Evolutionary conservation across 1,140 invertebrate genomes (phyloP).

Genomic region (Brachionus rubens): DNA sequence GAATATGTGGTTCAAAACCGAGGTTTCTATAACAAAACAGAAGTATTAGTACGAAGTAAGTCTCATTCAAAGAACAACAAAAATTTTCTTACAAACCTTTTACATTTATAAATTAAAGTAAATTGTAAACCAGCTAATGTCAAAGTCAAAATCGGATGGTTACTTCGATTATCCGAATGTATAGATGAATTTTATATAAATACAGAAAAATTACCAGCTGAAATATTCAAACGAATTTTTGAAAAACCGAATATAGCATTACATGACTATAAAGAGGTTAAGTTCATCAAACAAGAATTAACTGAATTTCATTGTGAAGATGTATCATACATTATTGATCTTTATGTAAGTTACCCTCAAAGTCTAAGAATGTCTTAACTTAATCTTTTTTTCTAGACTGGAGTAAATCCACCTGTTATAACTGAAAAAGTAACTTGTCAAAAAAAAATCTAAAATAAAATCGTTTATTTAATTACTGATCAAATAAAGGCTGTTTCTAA

Average conservation of each 20-base stretch:
- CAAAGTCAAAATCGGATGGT: slow-evolving; percentile 27
- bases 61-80: not conserved
- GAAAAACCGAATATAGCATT: slow-evolving; percentile 10
- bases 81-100: not conserved
- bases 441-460: too few relatives aligned
- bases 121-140: not conserved
- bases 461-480: too few relatives aligned
- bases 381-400: slow-evolving; percentile 16
- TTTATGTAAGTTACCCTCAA: not conserved
- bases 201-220: not conserved
- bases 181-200: slow-evolving; percentile 32
- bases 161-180: slow-evolving; percentile 9
- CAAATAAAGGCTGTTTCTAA: not conserved
- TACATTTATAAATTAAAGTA: slow-evolving; percentile 2
- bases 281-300: slow-evolving; percentile 6
- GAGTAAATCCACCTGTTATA: not conserved
- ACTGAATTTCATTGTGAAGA: slow-evolving; percentile 37
- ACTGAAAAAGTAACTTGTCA: not conserved
- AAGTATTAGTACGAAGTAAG: not conserved
- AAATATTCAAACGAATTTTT: not conserved
- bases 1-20: slow-evolving; percentile 3
- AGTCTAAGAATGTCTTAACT: not conserved
- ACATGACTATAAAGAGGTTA: slow-evolving; percentile 9
- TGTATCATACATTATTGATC: slow-evolving; percentile 22
- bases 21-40: slow-evolving; percentile 33